Percentiles rank a stretch among this genome's conserved stretches.
Evolutionary conservation across 2,797 vertebrate species (phyloP).

Genomic region (Malacoraja senta): DNA sequence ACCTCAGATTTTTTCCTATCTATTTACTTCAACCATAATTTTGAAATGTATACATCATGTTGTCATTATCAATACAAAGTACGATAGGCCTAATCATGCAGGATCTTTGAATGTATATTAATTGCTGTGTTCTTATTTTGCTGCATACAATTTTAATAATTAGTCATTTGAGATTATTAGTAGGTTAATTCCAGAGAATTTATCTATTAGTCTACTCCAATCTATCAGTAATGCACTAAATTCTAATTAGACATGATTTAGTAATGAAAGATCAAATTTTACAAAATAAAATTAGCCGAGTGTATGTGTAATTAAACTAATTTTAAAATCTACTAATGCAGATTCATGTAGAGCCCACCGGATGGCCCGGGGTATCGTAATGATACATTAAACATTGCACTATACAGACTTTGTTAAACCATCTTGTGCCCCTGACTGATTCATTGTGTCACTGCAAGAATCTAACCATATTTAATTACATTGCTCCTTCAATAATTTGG

Average conservation of each 20-base stretch:
- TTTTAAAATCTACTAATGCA: background rate
- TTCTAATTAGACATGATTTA: background rate
- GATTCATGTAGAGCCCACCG: background rate
- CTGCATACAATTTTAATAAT: background rate
- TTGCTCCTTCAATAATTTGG: background rate
- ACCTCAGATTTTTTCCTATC: background rate
- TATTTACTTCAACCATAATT: background rate
- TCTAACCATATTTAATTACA: background rate
- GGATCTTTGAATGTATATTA: background rate
- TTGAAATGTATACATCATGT: background rate
- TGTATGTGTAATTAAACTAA: background rate
- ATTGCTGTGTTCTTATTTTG: background rate
- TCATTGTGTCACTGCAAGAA: background rate
- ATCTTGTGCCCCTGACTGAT: background rate
- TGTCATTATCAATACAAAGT: background rate
- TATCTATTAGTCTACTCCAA: background rate
- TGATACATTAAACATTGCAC: background rate
- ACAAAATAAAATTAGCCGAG: background rate
- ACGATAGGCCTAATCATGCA: background rate
- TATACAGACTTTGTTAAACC: background rate
- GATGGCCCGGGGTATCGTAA: background rate
- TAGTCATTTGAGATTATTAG: background rate
- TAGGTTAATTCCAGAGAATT: background rate
- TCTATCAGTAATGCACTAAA: background rate
- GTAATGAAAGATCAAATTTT: conserved; percentile 4